These are phyloP conservation scores for Drosophila melanica DNA, from an alignment of 1,140 invertebrate species.

Conservation along the genomic window DNA sequence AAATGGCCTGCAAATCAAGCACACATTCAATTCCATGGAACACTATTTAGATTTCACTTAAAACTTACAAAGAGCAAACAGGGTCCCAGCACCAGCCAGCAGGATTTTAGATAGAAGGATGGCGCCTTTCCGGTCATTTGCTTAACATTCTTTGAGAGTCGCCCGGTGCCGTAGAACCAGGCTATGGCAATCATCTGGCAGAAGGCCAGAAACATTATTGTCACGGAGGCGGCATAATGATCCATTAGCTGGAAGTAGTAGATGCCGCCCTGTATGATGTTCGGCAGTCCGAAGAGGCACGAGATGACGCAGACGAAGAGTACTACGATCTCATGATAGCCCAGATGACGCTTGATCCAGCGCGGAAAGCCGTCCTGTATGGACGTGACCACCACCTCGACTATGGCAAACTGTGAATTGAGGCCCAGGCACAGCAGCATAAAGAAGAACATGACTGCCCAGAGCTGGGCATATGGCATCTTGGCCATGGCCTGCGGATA, in stretches of 20 bases:
- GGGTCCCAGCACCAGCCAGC: slow-evolving; percentile 93
- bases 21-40: background rate
- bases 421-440: slow-evolving; percentile 95
- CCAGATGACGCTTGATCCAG: slow-evolving; percentile 91
- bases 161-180: slow-evolving; percentile 95
- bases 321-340: slow-evolving; percentile 94
- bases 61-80: slow-evolving; percentile 90
- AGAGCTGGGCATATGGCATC: slow-evolving; percentile 93
- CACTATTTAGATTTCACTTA: background rate
- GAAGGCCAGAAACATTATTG: slow-evolving; percentile 95
- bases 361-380: slow-evolving; percentile 95
- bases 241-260: slow-evolving; percentile 97
- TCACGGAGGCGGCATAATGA: slow-evolving; percentile 95
- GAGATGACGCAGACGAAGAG: slow-evolving; percentile 92
- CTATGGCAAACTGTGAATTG: slow-evolving; percentile 94
- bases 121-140: slow-evolving; percentile 94
- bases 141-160: slow-evolving; percentile 91
- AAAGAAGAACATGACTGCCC: slow-evolving; percentile 95
- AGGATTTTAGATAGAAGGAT: slow-evolving; percentile 92
- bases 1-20: slow-evolving; percentile 87
- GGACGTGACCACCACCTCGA: slow-evolving; percentile 96
- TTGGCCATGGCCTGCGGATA: slow-evolving; percentile 95
- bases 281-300: slow-evolving; percentile 92
- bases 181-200: slow-evolving; percentile 95
- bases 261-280: slow-evolving; percentile 93